phyloP scores from a whole-genome alignment of 2,888 invertebrate genomes.

The Meganola albula region DNA sequence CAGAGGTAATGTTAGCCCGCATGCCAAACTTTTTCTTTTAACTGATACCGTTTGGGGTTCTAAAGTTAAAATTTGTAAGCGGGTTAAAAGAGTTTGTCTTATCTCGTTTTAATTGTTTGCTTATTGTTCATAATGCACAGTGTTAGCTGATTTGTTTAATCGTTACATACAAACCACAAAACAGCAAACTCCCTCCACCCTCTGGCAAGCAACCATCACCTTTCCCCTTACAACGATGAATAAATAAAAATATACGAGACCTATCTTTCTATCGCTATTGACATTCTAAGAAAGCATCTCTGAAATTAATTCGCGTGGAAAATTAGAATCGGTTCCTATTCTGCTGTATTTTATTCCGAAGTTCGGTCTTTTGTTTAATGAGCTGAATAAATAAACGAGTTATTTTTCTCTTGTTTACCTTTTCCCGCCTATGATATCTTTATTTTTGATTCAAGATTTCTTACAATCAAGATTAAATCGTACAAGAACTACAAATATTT shows the following conservation, averaged over 20 bases:
- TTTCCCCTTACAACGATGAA: too few relatives aligned
- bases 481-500: too few relatives aligned
- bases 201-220: too few relatives aligned
- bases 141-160: too few relatives aligned
- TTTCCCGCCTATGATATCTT: slow-evolving; percentile 24
- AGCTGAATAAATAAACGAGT: slow-evolving; percentile 39
- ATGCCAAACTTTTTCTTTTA: slow-evolving; percentile 23
- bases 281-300: slow-evolving; percentile 16
- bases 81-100: slow-evolving; percentile 15
- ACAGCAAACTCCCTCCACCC: too few relatives aligned
- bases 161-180: too few relatives aligned
- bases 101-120: too few relatives aligned
- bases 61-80: slow-evolving; percentile 26
- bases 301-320: slow-evolving; percentile 43
- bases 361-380: slow-evolving; percentile 40
- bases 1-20: slow-evolving; percentile 16
- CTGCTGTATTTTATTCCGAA: slow-evolving; percentile 36
- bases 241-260: too few relatives aligned
- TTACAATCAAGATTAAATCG: too few relatives aligned
- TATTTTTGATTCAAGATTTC: too few relatives aligned
- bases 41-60: slow-evolving; percentile 12
- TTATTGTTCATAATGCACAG: too few relatives aligned
- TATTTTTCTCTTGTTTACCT: slow-evolving; percentile 36
- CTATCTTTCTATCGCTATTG: too few relatives aligned
- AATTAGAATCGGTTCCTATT: slow-evolving; percentile 42